These are phyloP conservation scores for Suillia variegata DNA, from an alignment of 2,888 invertebrate genomes.

Conservation along the genomic window DNA sequence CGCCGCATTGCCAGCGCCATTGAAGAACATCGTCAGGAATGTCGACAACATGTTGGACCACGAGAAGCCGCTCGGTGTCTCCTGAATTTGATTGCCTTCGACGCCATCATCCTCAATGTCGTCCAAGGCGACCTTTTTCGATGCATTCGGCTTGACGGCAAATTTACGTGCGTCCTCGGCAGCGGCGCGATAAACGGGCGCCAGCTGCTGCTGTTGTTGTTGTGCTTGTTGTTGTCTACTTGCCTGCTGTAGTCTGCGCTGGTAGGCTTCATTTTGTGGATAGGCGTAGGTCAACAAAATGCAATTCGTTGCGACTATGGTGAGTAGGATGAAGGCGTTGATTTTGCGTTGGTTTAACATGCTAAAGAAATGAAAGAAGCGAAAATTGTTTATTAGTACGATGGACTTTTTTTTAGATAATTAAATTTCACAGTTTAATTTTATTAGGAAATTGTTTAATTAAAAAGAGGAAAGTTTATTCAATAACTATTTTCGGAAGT, in stretches of 20 bases:
- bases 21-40: slow-evolving; percentile 88
- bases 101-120: slow-evolving; percentile 79
- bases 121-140: slow-evolving; percentile 84
- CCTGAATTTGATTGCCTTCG: slow-evolving; percentile 79
- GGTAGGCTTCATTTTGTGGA: slow-evolving; percentile 63
- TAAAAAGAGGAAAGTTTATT: no score
- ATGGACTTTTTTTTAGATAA: no score
- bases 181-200: slow-evolving; percentile 49
- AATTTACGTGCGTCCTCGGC: slow-evolving; percentile 69
- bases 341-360: slow-evolving; percentile 72
- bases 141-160: slow-evolving; percentile 85
- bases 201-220: slow-evolving; percentile 33
- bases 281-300: slow-evolving; percentile 73
- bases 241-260: slow-evolving; percentile 40
- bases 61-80: slow-evolving; percentile 75
- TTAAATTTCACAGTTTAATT: no score
- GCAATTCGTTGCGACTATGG: slow-evolving; percentile 71
- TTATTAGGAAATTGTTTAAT: no score
- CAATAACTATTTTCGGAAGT: no score
- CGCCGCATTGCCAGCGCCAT: slow-evolving; percentile 62
- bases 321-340: slow-evolving; percentile 72
- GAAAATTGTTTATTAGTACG: no score
- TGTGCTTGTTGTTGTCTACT: slow-evolving; percentile 27
- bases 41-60: slow-evolving; percentile 88
- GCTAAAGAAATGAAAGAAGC: not conserved